Conservation (phyloP, 2,113 vertebrate species). For the Nematolebias whitei region DNA sequence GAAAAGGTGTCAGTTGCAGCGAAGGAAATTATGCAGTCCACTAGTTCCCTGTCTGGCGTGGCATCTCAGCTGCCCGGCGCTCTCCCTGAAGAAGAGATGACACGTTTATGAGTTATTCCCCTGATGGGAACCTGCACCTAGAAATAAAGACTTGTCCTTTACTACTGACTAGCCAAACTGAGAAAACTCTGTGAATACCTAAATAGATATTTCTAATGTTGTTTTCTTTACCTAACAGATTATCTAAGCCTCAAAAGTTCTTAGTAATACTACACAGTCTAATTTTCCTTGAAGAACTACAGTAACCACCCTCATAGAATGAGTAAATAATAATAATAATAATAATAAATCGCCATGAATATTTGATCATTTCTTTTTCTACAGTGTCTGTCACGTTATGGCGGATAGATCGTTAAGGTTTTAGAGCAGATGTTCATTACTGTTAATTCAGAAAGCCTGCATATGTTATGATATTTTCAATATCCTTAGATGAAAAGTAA, state of each 20-base stretch:
- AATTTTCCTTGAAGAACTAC: constrained; percentile 29
- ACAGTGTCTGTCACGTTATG: constrained; percentile 9
- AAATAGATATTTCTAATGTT: constrained; percentile 53
- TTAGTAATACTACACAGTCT: constrained; percentile 4
- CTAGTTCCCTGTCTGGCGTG: constrained; percentile 74
- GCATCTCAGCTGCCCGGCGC: constrained; percentile 62
- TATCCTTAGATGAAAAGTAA: constrained; percentile 12
- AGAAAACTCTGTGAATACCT: constrained; percentile 57
- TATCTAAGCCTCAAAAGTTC: constrained; percentile 11
- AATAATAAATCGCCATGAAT: constrained; percentile 29
- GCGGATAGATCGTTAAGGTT: background rate
- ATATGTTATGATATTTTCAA: constrained; percentile 9
- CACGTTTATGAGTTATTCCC: constrained; percentile 78
- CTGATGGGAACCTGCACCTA: constrained; percentile 63
- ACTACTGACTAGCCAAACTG: constrained; percentile 51
- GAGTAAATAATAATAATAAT: too few relatives aligned
- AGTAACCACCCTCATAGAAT: constrained; percentile 10
- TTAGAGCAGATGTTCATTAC: background rate
- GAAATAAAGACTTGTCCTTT: constrained; percentile 67
- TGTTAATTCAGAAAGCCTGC: constrained; percentile 16
- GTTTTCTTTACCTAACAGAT: constrained; percentile 25
- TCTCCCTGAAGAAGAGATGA: constrained; percentile 75
- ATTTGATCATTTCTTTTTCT: constrained; percentile 23
- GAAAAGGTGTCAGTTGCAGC: constrained; percentile 79
- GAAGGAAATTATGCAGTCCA: constrained; percentile 79